Evolutionary conservation across 2,888 invertebrate species (phyloP).

Genomic region (Ommatoiulus sabulosus): DNA sequence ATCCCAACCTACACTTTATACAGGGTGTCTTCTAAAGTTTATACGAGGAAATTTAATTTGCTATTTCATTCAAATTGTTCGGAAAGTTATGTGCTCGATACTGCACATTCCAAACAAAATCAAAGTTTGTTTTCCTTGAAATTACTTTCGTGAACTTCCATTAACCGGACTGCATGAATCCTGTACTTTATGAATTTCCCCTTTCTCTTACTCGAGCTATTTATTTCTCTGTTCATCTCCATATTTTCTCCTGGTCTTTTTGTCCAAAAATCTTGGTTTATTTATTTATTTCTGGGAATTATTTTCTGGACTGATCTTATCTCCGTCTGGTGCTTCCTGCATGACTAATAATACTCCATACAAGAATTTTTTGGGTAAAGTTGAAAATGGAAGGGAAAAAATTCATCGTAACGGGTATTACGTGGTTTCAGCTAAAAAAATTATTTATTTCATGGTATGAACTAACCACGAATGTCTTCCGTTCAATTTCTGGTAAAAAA

Average conservation of each 20-base stretch:
- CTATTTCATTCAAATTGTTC: too few relatives aligned
- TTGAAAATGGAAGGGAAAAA: background rate
- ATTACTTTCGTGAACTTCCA: too few relatives aligned
- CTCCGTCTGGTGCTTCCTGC: too few relatives aligned
- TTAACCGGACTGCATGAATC: too few relatives aligned
- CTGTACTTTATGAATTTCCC: background rate
- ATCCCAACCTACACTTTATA: too few relatives aligned
- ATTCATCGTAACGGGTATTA: slow-evolving; percentile 33
- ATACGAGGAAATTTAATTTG: too few relatives aligned
- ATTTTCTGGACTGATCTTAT: background rate
- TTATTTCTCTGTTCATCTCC: background rate
- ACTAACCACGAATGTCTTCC: slow-evolving; percentile 16
- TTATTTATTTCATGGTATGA: background rate
- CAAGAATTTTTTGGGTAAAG: background rate
- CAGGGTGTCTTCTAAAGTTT: too few relatives aligned
- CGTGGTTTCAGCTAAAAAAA: slow-evolving; percentile 19
- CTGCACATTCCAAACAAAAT: too few relatives aligned
- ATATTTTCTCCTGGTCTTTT: background rate
- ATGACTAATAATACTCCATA: background rate
- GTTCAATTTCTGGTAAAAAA: background rate
- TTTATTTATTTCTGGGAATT: background rate
- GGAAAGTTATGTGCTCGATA: too few relatives aligned
- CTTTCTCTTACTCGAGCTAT: background rate
- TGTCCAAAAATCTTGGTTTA: background rate
- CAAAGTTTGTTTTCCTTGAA: too few relatives aligned